Percentiles rank a stretch among this genome's conserved stretches.
Conservation (phyloP, 1,140 invertebrate genomes). For the Nasonia vitripennis region DNA sequence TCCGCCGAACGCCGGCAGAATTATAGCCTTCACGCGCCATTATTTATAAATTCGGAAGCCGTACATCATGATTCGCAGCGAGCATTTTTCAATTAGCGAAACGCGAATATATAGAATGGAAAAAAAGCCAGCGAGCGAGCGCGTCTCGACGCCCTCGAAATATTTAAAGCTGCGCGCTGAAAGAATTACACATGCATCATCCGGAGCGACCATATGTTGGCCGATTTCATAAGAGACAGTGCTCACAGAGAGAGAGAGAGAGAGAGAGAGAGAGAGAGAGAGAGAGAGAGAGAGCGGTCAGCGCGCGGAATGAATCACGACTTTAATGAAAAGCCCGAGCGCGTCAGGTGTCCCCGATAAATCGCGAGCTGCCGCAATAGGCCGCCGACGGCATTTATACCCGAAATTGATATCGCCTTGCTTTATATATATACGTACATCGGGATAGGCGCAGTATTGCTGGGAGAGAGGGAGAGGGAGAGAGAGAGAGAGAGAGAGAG, state of each 20-base stretch:
- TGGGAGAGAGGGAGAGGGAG: too few relatives aligned
- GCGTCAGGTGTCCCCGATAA: conserved; percentile 56
- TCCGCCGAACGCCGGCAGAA: not conserved
- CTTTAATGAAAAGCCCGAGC: conserved; percentile 56
- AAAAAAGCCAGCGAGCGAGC: not conserved
- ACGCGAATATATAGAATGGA: conserved; percentile 8
- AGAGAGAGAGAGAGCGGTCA: conserved; percentile 3
- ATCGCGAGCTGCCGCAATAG: conserved; percentile 41
- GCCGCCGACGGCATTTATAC: conserved; percentile 8
- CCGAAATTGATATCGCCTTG: conserved; percentile 57
- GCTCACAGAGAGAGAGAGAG: not conserved
- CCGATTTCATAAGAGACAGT: conserved; percentile 19
- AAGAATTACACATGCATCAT: conserved; percentile 49
- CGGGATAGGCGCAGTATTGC: not conserved
- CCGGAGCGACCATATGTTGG: not conserved
- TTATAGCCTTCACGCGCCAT: not conserved
- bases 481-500: too few relatives aligned
- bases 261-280: not conserved
- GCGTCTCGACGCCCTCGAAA: conserved; percentile 7
- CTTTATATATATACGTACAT: conserved; percentile 43
- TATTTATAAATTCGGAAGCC: conserved; percentile 35
- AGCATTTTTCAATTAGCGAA: conserved; percentile 42
- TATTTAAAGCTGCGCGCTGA: conserved; percentile 30
- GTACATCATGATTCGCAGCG: conserved; percentile 31
- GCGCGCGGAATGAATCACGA: conserved; percentile 54